Evolutionary conservation across 1,140 invertebrate genomes (phyloP), one percentile per base, ranked within the genome.

Genomic region (Drosophila orosa): DNA sequence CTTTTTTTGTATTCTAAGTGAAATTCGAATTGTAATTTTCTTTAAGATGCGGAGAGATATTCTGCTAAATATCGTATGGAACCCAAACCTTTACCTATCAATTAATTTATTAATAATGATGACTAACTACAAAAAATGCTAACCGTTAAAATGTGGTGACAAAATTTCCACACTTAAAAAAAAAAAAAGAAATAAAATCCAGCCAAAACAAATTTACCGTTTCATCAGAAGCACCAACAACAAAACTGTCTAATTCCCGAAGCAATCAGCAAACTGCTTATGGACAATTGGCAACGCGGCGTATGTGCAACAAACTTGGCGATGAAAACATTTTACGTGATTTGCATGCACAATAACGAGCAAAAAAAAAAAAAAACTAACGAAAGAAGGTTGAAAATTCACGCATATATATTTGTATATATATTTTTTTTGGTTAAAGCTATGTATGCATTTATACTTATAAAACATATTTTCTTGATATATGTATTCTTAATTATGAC

Each of bases 271-370:
- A 22, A 65, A 44, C 73, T 55, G 24, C 54, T 61, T 52, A 55
- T 60, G 40, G 29, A 44, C 69, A 74, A 71, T 56, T 47, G 68
- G 68, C 69, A 61, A 75, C 40, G 39, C 61, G 44, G 55, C 72
- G 60, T 47, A 75, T 76, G 72, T 72, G 72, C 71, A 76, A 75
- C 61, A 77, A 42, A 29, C 29, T 39, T 39, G 19, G 37, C 59
- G 50, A 55, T 76, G 72, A 59, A 74, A 67, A 76, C 61, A 75
- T 55, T 78, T 66, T 66, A 85, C 81, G 82, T 86, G 81, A 71
- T 86, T 85, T 78, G 82, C 82, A 74, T 87, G 45, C 60, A 78
- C 45, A 78, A 74, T 62, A 56, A 45, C 39, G 24, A 44, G 65
- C 55, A 66, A 47, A 42, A 39, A 66, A 35, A 33, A 58, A 24